These are phyloP conservation scores for Pantherophis alleghaniensis DNA, from an alignment of 2,797 vertebrate genomes.

Conservation along the genomic window DNA sequence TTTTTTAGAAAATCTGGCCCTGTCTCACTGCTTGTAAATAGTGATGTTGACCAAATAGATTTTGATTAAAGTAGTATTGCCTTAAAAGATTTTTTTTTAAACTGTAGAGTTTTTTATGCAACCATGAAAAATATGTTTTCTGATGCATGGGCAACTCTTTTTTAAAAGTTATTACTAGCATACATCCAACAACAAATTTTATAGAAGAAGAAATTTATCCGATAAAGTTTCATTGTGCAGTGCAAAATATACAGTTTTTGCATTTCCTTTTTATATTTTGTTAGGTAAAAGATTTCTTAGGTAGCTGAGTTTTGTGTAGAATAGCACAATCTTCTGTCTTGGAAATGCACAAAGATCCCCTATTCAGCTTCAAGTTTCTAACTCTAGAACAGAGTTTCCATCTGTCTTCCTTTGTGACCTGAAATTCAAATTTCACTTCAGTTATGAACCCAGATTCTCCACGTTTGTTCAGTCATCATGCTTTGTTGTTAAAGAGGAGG, in stretches of 20 bases:
- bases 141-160: not conserved
- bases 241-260: not conserved
- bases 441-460: not conserved
- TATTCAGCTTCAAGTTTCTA: not conserved
- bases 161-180: not conserved
- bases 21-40: not conserved
- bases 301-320: no score
- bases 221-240: not conserved
- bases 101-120: not conserved
- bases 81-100: not conserved
- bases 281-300: not conserved
- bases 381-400: not conserved
- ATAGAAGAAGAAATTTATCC: not conserved
- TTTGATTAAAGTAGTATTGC: not conserved
- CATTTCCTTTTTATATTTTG: not conserved
- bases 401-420: not conserved
- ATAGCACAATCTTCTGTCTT: not conserved
- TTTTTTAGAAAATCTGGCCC: not conserved
- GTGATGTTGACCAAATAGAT: not conserved
- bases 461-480: not conserved
- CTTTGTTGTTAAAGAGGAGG: not conserved
- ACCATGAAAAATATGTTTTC: not conserved
- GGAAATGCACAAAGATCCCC: not conserved
- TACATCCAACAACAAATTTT: not conserved
- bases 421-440: not conserved